Percentiles rank a stretch among this genome's conserved stretches.
Conservation (phyloP, 2,888 invertebrate genomes). For the Aquatica leii region DNA sequence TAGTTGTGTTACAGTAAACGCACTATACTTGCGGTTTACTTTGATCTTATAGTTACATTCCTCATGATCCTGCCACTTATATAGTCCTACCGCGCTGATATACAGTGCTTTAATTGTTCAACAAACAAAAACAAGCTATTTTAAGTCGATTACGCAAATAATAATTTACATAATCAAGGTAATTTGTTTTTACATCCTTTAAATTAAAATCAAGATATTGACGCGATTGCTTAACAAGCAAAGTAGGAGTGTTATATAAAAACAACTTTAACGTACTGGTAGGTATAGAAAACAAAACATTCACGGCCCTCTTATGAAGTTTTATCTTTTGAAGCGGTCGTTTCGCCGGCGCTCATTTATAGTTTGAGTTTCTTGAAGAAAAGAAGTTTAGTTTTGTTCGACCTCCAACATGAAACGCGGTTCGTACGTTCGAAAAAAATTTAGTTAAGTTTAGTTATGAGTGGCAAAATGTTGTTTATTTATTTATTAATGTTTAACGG, state of each 20-base stretch:
- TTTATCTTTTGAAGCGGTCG: slow-evolving; percentile 54
- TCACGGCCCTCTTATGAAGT: slow-evolving; percentile 52
- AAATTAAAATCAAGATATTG: neutral
- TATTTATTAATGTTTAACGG: slow-evolving; percentile 10
- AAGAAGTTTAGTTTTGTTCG: slow-evolving; percentile 9
- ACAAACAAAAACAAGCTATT: neutral
- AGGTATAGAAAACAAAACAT: slow-evolving; percentile 41
- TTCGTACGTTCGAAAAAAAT: slow-evolving; percentile 7
- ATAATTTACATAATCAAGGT: neutral
- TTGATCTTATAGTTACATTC: slow-evolving; percentile 57
- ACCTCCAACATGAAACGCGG: slow-evolving; percentile 31
- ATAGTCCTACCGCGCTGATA: slow-evolving; percentile 41
- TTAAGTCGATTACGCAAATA: neutral
- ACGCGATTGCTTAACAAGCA: neutral
- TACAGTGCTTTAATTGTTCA: slow-evolving; percentile 36
- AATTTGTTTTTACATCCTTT: neutral
- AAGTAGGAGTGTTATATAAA: slow-evolving; percentile 33
- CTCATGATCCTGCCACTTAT: slow-evolving; percentile 53
- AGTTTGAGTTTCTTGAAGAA: slow-evolving; percentile 39
- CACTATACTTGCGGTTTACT: slow-evolving; percentile 48
- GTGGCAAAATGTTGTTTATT: neutral
- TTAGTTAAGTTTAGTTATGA: neutral
- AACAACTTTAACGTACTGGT: slow-evolving; percentile 42
- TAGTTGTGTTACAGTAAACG: slow-evolving; percentile 35
- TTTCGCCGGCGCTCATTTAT: slow-evolving; percentile 52